Base-by-base conservation (phyloP, 2,888 invertebrate species). In the Noctua pronuba region DNA sequence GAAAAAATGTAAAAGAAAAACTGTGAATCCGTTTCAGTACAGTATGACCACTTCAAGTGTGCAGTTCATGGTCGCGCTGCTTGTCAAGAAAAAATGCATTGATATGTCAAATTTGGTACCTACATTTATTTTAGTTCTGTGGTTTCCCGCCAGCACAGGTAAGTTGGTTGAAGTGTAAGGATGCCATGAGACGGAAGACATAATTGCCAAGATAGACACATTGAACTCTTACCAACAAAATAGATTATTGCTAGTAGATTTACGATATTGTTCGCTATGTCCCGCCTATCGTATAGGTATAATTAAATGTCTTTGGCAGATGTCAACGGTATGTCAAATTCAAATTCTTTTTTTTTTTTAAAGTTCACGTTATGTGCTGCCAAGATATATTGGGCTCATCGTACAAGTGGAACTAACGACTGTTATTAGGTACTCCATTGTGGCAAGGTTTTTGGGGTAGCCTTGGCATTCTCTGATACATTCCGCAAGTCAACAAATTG, bases 351-450 rank as follows among this genome's bases (percentile, higher is more conserved):
- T 75, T 73, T 60, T 60, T 60, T n/a, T n/a, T n/a, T n/a, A n/a
- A n/a, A n/a, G n/a, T n/a, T n/a, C n/a, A n/a, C n/a, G n/a, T n/a
- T n/a, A n/a, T n/a, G n/a, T n/a, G n/a, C n/a, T n/a, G n/a, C 66
- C 77, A 67, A 77, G 60, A 67, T 60, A 49, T 49, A 67, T 62
- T 77, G 66, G 67, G 67, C 24, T 62, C 38, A 18, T 73, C 41
- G 10, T 58, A 41, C 46, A 60, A 46, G 77, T 67, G 46, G 28
- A 75, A 65, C 41, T 35, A 35, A 35, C n/a, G 31, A 52, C 28
- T 68, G 21, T 49, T 28, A 28, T 67, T 28, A 7, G 7, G 52
- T 58, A 58, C 58, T 58, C 60, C 28, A 58, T 28, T 58, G 60
- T 31, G 8, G 8, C 60, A 31, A 60, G 60, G 60, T 60, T 60